These are phyloP conservation scores for Paramormyrops hopkinsi DNA, from an alignment of 2,797 vertebrate species.

Conservation along the genomic window DNA sequence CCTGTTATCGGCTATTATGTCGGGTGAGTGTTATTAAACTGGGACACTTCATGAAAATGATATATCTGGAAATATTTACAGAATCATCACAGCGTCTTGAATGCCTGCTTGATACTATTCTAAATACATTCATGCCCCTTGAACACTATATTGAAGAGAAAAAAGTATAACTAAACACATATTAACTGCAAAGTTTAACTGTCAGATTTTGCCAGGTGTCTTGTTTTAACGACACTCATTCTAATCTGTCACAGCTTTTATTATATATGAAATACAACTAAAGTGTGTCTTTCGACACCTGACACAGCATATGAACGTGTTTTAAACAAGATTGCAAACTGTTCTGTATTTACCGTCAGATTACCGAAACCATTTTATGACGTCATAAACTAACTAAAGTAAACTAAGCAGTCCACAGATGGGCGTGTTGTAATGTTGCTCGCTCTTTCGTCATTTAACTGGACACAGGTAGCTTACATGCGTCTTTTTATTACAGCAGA, in stretches of 20 bases:
- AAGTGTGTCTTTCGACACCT: background rate
- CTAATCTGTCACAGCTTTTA: background rate
- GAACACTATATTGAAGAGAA: background rate
- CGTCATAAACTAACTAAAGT: background rate
- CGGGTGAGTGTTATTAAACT: background rate
- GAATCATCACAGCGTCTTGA: background rate
- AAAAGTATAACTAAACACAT: background rate
- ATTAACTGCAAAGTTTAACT: background rate
- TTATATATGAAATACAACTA: background rate
- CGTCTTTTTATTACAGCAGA: background rate
- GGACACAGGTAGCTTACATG: background rate
- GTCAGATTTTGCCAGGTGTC: background rate
- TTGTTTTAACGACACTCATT: background rate
- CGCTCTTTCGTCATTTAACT: background rate
- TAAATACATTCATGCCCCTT: background rate
- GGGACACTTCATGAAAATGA: background rate
- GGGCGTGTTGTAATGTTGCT: background rate
- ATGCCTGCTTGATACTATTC: background rate
- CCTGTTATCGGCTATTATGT: background rate
- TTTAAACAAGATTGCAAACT: background rate
- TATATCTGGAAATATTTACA: background rate
- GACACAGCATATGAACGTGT: background rate
- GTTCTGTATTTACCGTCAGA: background rate
- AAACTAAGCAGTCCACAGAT: background rate
- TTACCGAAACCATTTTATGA: background rate